Conservation (phyloP, 2,888 invertebrate genomes). For the Smittia aterrima region DNA sequence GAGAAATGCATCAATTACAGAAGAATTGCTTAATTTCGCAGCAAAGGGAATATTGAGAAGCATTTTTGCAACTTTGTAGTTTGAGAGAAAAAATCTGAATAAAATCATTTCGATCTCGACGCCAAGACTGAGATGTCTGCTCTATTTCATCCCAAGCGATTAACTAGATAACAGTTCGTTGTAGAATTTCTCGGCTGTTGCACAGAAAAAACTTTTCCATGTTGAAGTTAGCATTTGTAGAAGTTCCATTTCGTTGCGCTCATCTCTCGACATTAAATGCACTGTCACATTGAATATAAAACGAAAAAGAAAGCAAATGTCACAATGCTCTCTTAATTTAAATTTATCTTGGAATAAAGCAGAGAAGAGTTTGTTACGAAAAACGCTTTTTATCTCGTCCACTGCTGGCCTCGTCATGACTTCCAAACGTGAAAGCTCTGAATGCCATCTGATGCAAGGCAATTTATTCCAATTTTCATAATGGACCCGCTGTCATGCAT, state of each 20-base stretch:
- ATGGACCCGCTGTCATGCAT: constrained; percentile 29
- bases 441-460: constrained; percentile 34
- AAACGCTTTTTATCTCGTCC: background rate
- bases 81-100: no score
- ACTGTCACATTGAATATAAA: no score
- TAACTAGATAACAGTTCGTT: background rate
- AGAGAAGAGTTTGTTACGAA: background rate
- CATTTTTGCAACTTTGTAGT: no score
- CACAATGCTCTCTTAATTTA: background rate
- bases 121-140: no score
- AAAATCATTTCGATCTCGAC: no score
- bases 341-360: background rate
- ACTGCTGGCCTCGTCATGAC: background rate
- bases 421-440: background rate
- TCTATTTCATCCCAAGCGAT: background rate
- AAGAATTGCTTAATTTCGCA: constrained; percentile 2
- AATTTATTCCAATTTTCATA: constrained; percentile 39
- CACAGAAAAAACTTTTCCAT: no score
- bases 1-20: constrained; percentile 21
- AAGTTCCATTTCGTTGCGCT: no score
- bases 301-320: no score
- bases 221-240: no score
- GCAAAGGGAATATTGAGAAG: no score
- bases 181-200: background rate
- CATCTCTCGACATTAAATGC: no score